Conservation (phyloP, 2,113 vertebrate species). For the Callipepla squamata region DNA sequence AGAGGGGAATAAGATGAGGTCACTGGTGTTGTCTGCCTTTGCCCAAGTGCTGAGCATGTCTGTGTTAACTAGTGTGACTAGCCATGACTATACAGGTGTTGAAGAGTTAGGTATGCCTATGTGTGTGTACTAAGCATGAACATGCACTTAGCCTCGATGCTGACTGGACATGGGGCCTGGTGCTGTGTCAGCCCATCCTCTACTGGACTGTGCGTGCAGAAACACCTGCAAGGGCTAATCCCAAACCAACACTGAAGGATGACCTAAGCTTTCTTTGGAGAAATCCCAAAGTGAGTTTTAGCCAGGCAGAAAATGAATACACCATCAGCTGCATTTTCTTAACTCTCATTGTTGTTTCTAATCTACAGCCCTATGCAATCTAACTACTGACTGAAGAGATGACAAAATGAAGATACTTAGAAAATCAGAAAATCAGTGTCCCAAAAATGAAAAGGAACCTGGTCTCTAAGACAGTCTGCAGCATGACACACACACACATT, state of each 20-base stretch:
- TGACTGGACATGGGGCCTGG: not conserved
- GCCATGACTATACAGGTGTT: rapidly evolving
- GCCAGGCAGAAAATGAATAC: not conserved
- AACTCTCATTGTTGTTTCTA: not conserved
- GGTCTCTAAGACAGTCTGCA: not conserved
- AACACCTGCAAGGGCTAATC: not conserved
- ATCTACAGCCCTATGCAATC: not conserved
- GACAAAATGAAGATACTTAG: not conserved
- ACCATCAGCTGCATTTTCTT: not conserved
- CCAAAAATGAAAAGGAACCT: not conserved
- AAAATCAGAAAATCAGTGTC: not conserved
- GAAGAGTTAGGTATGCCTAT: rapidly evolving
- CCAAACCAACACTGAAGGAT: not conserved
- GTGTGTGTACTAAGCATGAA: not conserved
- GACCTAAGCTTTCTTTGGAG: not conserved
- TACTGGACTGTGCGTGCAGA: rapidly evolving
- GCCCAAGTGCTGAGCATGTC: not conserved
- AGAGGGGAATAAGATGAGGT: not conserved
- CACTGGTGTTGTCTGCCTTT: not conserved
- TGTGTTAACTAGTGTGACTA: not conserved
- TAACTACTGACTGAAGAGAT: not conserved
- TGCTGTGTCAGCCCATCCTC: not conserved
- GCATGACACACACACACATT: not conserved
- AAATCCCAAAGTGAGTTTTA: not conserved
- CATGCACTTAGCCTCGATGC: rapidly evolving